Percentiles rank a stretch among this genome's conserved stretches.
These are phyloP conservation scores for Diorhabda sublineata DNA, from an alignment of 1,140 invertebrate genomes.

Conservation along the genomic window DNA sequence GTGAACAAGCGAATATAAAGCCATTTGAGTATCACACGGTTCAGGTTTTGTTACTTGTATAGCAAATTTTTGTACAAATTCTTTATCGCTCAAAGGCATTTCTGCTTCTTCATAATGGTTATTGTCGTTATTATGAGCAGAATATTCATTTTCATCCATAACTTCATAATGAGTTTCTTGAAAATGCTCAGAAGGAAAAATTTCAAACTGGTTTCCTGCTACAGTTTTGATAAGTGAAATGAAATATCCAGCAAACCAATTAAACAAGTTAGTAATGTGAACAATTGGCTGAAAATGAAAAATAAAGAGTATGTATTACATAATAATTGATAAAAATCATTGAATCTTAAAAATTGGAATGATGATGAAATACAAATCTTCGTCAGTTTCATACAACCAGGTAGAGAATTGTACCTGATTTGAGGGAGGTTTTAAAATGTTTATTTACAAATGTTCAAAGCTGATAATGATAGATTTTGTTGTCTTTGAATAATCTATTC, in stretches of 20 bases:
- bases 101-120: conserved; percentile 48
- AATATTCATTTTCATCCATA: conserved; percentile 8
- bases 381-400: too few relatives aligned
- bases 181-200: conserved; percentile 4
- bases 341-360: too few relatives aligned
- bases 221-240: conserved; percentile 22
- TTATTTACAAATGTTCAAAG: too few relatives aligned
- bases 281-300: conserved; percentile 27
- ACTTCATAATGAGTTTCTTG: conserved; percentile 10
- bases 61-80: conserved; percentile 44
- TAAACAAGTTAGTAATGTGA: conserved; percentile 28
- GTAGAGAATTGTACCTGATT: too few relatives aligned
- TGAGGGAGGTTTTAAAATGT: too few relatives aligned
- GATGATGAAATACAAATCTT: too few relatives aligned
- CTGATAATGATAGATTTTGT: too few relatives aligned
- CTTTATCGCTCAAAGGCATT: conserved; percentile 51
- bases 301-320: background rate
- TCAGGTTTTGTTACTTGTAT: conserved; percentile 69
- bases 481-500: too few relatives aligned
- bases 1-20: conserved; percentile 49
- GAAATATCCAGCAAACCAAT: conserved; percentile 25
- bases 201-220: conserved; percentile 23
- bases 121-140: conserved; percentile 5
- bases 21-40: conserved; percentile 70
- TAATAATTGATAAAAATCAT: too few relatives aligned